A percentile compares a stretch with the other conserved stretches of the same genome.
phyloP scores from a whole-genome alignment of 2,888 invertebrate species.

The Drosophila atripex region DNA sequence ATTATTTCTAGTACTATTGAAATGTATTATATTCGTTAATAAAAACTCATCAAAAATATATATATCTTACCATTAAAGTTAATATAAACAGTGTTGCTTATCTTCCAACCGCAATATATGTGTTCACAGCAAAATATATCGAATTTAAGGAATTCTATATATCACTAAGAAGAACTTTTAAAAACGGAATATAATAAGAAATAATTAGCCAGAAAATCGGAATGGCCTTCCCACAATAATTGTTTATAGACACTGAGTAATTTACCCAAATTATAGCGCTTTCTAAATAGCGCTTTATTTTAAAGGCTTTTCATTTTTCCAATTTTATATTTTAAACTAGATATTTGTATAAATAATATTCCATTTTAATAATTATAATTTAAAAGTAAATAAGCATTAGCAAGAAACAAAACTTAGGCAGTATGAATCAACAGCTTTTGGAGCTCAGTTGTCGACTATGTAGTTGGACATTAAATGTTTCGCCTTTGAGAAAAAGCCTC shows the following conservation, averaged over 20 bases:
- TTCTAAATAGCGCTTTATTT: not conserved
- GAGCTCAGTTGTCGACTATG: constrained; percentile 10
- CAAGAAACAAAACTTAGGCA: constrained; percentile 18
- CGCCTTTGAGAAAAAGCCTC: constrained; percentile 23
- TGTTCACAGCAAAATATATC: not conserved
- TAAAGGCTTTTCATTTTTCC: not conserved
- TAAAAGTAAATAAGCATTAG: constrained; percentile 1
- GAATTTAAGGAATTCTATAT: not conserved
- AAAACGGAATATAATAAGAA: not conserved
- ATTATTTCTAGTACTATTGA: not conserved
- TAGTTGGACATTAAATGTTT: constrained; percentile 12
- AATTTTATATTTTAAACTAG: not conserved
- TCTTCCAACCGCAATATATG: no score
- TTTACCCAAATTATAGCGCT: not conserved
- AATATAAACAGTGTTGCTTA: no score
- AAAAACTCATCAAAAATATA: no score
- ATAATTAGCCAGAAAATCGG: not conserved
- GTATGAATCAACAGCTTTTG: constrained; percentile 24
- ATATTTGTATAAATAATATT: not conserved
- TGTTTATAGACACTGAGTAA: not conserved
- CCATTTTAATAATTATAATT: constrained; percentile 1
- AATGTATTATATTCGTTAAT: no score
- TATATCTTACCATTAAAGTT: no score
- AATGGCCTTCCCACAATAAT: constrained; percentile 1
- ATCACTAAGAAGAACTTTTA: not conserved